A percentile compares a stretch with the other conserved stretches of the same genome.
Evolutionary conservation across 2,113 vertebrate species (phyloP).

Genomic region (Vulpes ferrilata): DNA sequence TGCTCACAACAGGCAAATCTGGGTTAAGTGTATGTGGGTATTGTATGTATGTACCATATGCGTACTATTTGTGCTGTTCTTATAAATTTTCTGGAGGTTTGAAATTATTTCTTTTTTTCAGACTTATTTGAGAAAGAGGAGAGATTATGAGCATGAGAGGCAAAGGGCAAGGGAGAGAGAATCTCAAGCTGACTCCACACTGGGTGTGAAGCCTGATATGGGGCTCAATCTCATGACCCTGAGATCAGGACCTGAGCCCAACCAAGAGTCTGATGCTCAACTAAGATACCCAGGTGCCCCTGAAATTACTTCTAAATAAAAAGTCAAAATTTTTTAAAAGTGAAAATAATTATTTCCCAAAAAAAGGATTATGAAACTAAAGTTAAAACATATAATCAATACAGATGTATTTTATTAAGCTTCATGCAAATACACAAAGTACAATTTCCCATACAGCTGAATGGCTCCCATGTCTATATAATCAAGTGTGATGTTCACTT

Average conservation of each 20-base stretch:
- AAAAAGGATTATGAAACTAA: background rate
- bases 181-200: background rate
- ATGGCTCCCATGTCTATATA: background rate
- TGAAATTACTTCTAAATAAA: conserved; percentile 46
- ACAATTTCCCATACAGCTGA: background rate
- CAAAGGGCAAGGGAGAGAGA: background rate
- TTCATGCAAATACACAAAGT: background rate
- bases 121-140: background rate
- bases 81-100: background rate
- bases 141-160: background rate
- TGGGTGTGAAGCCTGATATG: background rate
- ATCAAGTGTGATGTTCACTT: background rate
- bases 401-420: background rate
- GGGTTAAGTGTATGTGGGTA: background rate
- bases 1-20: background rate
- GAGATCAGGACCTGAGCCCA: background rate
- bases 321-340: background rate
- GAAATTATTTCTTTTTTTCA: background rate
- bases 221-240: background rate
- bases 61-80: background rate
- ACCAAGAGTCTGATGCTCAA: background rate
- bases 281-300: background rate
- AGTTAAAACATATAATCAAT: background rate
- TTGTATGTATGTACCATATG: too few species aligned
- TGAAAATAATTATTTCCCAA: background rate